Conservation (phyloP, 2,888 invertebrate genomes). For the Machimus atricapillus region DNA sequence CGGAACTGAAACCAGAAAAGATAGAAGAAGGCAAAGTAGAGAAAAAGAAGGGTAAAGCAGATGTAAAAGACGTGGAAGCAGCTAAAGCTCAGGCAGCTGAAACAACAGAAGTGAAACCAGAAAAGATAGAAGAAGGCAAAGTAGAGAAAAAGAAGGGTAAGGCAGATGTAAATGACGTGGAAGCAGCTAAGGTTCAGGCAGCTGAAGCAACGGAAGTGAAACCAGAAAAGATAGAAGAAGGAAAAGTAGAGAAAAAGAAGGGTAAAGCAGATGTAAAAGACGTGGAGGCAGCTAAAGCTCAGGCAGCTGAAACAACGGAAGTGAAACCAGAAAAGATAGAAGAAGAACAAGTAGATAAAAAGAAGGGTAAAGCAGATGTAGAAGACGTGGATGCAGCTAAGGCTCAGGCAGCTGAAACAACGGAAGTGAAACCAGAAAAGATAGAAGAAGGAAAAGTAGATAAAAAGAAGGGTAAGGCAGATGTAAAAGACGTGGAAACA, state of each 20-base stretch:
- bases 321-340: conserved; percentile 39
- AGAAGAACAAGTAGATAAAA: conserved; percentile 23
- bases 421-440: neutral
- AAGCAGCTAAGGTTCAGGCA: neutral
- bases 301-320: neutral
- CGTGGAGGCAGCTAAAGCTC: neutral
- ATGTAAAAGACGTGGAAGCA: neutral
- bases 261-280: neutral
- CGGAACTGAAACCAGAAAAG: conserved; percentile 16
- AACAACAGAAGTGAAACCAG: conserved; percentile 32
- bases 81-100: neutral
- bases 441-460: neutral
- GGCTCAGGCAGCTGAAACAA: neutral
- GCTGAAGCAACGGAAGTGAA: neutral
- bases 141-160: neutral
- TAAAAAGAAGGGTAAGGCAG: neutral
- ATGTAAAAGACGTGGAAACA: conserved; percentile 8
- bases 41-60: neutral
- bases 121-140: neutral
- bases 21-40: conserved; percentile 46
- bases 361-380: conserved; percentile 9
- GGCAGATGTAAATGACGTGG: neutral
- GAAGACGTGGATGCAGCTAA: neutral
- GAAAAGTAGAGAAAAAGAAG: neutral
- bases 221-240: conserved; percentile 42